phyloP scores from a whole-genome alignment of 2,797 vertebrate genomes.

The Sarcophilus harrisii region DNA sequence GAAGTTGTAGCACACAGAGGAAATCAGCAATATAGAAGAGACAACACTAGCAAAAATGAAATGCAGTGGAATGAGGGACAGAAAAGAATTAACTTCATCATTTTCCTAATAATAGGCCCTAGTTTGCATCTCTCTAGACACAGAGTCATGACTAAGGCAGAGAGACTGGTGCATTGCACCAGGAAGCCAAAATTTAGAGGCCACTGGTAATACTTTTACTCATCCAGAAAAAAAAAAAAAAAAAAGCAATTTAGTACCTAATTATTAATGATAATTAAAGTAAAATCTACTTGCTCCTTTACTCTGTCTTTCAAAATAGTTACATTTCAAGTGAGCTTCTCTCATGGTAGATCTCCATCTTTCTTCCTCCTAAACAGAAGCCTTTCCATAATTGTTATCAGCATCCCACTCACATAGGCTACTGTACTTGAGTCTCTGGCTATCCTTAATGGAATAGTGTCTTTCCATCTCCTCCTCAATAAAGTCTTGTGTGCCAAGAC shows the following conservation, averaged over 20 bases:
- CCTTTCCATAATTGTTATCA: neutral
- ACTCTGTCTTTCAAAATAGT: neutral
- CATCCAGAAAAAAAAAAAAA: neutral
- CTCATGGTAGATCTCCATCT: neutral
- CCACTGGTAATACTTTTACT: neutral
- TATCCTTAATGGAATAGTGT: neutral
- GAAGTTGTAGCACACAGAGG: neutral
- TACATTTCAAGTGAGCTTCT: neutral
- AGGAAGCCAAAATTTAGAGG: neutral
- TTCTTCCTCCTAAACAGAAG: neutral
- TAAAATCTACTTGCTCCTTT: neutral
- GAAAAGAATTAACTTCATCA: neutral
- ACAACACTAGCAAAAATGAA: neutral
- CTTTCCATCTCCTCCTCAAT: neutral
- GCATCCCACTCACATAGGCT: neutral
- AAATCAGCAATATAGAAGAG: neutral
- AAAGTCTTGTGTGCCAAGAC: neutral
- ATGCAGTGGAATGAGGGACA: neutral
- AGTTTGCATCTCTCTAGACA: neutral
- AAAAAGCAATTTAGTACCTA: neutral
- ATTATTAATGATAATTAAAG: neutral
- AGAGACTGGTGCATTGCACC: neutral
- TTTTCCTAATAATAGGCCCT: neutral
- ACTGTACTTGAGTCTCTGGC: neutral
- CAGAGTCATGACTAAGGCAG: neutral